phyloP scores from a whole-genome alignment of 2,113 vertebrate genomes.

The Drymodes brunneopygia region DNA sequence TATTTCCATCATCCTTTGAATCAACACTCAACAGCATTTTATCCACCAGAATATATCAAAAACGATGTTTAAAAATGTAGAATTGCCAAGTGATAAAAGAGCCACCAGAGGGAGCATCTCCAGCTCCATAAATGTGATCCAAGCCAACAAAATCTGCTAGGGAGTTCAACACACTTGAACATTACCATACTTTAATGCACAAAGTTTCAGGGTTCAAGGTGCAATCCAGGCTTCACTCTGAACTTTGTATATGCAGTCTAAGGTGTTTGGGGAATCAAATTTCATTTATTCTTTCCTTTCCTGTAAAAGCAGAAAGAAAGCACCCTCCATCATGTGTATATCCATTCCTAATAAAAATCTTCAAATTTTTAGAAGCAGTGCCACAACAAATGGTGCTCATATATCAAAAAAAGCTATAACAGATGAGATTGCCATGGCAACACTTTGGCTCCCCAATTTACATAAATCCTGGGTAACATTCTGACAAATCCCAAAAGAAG shows the following conservation, averaged over 20 bases:
- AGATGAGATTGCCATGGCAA: not conserved
- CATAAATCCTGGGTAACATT: not conserved
- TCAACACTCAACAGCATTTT: not conserved
- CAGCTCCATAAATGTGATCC: not conserved
- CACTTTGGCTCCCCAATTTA: not conserved
- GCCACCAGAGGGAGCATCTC: not conserved
- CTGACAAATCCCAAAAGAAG: not conserved
- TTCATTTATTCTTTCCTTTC: not conserved
- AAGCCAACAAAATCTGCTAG: not conserved
- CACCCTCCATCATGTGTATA: fast-evolving
- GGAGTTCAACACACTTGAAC: not conserved
- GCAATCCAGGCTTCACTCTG: not conserved
- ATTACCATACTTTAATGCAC: not conserved
- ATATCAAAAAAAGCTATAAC: not conserved
- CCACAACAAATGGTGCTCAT: not conserved
- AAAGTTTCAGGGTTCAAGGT: not conserved
- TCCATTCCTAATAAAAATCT: not conserved
- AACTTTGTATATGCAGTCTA: not conserved
- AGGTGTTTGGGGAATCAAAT: not conserved
- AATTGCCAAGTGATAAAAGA: not conserved
- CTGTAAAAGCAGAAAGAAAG: not conserved
- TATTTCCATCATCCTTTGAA: not conserved
- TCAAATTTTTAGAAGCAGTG: not conserved
- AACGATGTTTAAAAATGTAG: not conserved
- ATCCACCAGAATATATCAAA: not conserved